These are phyloP conservation scores for Echinometra lucunter DNA, from an alignment of 53 echinoderm and acorn worm genomes.

Conservation along the genomic window DNA sequence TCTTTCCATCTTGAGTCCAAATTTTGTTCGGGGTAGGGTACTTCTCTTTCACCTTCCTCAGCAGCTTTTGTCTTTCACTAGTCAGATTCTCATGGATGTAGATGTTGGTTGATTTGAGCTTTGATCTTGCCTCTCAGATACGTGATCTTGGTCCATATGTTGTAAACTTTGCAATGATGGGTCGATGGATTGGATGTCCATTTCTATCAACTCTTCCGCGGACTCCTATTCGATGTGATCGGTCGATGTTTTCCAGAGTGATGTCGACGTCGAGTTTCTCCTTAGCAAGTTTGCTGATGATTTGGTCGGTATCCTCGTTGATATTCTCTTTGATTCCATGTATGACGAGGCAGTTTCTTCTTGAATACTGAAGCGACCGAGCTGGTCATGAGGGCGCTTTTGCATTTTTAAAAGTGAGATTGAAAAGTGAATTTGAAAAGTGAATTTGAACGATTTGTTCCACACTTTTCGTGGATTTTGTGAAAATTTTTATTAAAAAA, in stretches of 20 bases:
- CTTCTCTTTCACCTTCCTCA: too few relatives aligned
- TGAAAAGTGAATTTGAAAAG: too few relatives aligned
- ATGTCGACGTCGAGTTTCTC: conserved; percentile 1
- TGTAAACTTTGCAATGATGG: conserved; percentile 24
- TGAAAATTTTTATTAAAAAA: too few relatives aligned
- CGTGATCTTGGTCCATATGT: conserved; percentile 41
- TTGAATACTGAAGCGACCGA: too few relatives aligned
- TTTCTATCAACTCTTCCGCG: background rate
- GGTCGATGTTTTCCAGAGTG: conserved; percentile 6
- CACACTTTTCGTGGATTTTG: too few relatives aligned
- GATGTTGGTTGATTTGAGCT: background rate
- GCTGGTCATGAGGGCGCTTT: too few relatives aligned
- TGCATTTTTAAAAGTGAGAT: too few relatives aligned
- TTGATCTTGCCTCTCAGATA: background rate
- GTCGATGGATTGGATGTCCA: conserved; percentile 10
- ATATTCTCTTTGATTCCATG: conserved; percentile 14
- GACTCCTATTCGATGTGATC: too few relatives aligned
- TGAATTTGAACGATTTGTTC: too few relatives aligned
- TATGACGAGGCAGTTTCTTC: conserved; percentile 27
- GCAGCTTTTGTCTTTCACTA: too few relatives aligned
- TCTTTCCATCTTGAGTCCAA: too few relatives aligned
- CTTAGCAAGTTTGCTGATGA: background rate
- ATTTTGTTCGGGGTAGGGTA: too few relatives aligned
- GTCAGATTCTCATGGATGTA: background rate
- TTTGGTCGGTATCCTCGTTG: background rate